A percentile compares a stretch with the other conserved stretches of the same genome.
Conservation (phyloP, 2,797 vertebrate species). For the Sternarchorhynchus goeldii region DNA sequence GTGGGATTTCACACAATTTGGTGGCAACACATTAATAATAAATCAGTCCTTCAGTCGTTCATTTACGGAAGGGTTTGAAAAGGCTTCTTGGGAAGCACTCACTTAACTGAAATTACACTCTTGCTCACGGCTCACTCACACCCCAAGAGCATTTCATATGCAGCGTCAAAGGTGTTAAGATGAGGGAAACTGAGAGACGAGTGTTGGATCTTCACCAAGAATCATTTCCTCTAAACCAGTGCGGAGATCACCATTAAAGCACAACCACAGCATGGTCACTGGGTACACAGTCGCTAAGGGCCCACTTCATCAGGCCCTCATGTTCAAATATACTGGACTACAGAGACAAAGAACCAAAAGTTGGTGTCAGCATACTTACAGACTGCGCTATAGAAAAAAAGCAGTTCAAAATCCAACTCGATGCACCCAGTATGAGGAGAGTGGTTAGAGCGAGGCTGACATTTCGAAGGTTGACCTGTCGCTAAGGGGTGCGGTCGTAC, state of each 20-base stretch:
- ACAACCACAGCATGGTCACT: too few species aligned
- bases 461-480: conserved; percentile 33
- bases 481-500: not conserved
- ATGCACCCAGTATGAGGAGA: not conserved
- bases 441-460: conserved; percentile 8
- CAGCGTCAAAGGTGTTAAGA: not conserved
- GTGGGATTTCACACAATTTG: not conserved
- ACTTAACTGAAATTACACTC: conserved; percentile 10
- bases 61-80: not conserved
- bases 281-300: too few species aligned
- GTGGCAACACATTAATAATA: not conserved
- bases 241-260: not conserved
- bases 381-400: too few species aligned
- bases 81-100: not conserved
- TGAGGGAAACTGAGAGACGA: not conserved
- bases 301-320: too few species aligned
- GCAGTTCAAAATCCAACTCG: too few species aligned
- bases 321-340: too few species aligned
- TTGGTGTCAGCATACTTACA: too few species aligned
- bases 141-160: not conserved
- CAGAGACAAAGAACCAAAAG: too few species aligned
- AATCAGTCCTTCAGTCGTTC: not conserved
- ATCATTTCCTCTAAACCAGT: not conserved
- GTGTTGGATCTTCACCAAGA: not conserved
- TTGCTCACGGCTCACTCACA: not conserved